Conservation (phyloP, 2,888 invertebrate species). For the Drosophila pseudotakahashii region DNA sequence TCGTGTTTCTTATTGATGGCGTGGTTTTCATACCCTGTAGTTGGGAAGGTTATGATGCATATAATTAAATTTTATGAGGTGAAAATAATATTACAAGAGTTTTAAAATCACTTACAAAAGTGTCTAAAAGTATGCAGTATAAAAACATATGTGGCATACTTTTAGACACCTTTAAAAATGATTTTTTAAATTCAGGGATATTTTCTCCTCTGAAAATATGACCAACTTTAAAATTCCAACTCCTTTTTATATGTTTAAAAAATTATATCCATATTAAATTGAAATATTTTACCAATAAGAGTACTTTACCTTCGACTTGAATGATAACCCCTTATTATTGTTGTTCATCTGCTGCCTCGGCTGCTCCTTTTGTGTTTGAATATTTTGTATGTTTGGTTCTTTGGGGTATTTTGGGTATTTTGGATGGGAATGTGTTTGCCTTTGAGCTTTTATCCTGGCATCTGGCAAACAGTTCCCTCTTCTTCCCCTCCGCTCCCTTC, state of each 20-base stretch:
- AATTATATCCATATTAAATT: not conserved
- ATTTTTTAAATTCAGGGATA: too few relatives aligned
- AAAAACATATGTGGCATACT: not conserved
- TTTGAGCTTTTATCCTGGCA: constrained; percentile 60
- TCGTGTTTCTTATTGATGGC: not conserved
- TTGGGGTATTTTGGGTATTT: constrained; percentile 7
- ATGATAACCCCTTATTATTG: constrained; percentile 3
- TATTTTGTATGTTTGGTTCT: constrained; percentile 13
- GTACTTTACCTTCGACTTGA: not conserved
- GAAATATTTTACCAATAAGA: not conserved
- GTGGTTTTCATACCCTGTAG: not conserved
- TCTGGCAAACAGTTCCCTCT: constrained; percentile 50
- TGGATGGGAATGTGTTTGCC: constrained; percentile 49
- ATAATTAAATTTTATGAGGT: not conserved
- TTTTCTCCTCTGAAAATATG: too few relatives aligned
- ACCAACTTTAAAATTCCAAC: too few relatives aligned
- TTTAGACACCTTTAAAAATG: too few relatives aligned
- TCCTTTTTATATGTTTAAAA: not conserved
- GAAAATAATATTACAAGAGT: too few relatives aligned
- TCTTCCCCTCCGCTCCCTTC: not conserved
- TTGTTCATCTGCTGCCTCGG: constrained; percentile 14
- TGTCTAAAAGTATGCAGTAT: too few relatives aligned
- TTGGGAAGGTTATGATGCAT: not conserved
- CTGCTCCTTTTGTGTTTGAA: constrained; percentile 35
- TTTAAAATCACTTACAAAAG: too few relatives aligned